These are phyloP conservation scores for Aelia acuminata DNA, from an alignment of 2,888 invertebrate genomes.

Conservation along the genomic window DNA sequence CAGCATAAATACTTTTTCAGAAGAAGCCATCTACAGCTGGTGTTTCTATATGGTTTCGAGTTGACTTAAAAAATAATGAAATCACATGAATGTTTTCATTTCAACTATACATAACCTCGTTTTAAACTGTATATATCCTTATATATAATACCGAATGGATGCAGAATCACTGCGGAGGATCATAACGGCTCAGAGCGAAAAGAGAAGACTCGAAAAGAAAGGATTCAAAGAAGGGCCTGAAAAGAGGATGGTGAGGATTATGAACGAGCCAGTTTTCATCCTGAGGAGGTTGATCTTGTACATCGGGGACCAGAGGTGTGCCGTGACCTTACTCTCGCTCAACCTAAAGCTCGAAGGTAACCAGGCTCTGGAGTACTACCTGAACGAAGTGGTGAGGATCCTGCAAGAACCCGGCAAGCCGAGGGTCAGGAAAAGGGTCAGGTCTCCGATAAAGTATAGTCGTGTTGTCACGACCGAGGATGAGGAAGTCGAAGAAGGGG, in stretches of 20 bases:
- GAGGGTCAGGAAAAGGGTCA: background rate
- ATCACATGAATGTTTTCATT: conserved; percentile 24
- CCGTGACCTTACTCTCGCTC: background rate
- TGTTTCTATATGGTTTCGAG: conserved; percentile 13
- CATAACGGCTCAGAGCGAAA: background rate
- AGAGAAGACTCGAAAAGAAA: conserved; percentile 2
- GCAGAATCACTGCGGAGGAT: conserved; percentile 33
- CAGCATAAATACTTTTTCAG: background rate
- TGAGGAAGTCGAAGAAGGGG: background rate
- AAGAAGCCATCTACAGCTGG: background rate
- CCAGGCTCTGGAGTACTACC: background rate
- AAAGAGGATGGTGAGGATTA: conserved; percentile 1
- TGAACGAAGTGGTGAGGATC: background rate
- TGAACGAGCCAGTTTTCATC: conserved; percentile 15
- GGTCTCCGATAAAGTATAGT: background rate
- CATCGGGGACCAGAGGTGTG: background rate
- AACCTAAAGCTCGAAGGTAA: conserved; percentile 26
- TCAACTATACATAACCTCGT: conserved; percentile 10
- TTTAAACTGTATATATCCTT: background rate
- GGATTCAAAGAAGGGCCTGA: background rate
- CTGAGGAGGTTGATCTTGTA: background rate
- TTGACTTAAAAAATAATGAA: conserved; percentile 20
- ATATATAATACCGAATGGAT: background rate
- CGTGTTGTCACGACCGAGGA: background rate
- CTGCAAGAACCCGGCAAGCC: background rate